A percentile compares a stretch with the other conserved stretches of the same genome.
These are phyloP conservation scores for Drosophila sp. DNA, from an alignment of 1,140 invertebrate species.

Conservation along the genomic window DNA sequence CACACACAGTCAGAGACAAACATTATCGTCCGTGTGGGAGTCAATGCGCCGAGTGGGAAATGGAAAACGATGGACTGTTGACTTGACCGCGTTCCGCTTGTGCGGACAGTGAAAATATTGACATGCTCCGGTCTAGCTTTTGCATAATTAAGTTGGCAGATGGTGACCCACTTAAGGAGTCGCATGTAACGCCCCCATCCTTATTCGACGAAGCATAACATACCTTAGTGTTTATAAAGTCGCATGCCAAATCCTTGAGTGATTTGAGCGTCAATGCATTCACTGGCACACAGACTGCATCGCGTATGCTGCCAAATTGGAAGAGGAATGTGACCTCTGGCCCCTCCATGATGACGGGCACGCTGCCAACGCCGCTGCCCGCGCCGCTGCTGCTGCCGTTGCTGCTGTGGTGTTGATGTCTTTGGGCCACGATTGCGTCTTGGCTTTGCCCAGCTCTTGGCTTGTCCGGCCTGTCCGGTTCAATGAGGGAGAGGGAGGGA, in stretches of 20 bases:
- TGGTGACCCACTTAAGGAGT: constrained; percentile 40
- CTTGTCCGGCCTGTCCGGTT: constrained; percentile 5
- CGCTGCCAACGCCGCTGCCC: constrained; percentile 58
- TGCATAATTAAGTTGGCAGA: constrained; percentile 70
- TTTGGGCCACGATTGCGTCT: constrained; percentile 69
- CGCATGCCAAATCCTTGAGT: constrained; percentile 96
- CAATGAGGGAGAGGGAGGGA: background rate
- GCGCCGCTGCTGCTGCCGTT: constrained; percentile 52
- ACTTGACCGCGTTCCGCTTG: constrained; percentile 59
- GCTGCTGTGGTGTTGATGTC: constrained; percentile 51
- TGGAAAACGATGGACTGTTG: constrained; percentile 41
- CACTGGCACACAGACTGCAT: constrained; percentile 93
- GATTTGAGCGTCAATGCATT: constrained; percentile 93
- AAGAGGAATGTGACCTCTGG: constrained; percentile 95
- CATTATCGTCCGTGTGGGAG: background rate
- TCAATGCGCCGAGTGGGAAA: background rate
- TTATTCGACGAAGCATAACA: too few species aligned
- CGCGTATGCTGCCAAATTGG: constrained; percentile 96
- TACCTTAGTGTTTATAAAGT: constrained; percentile 97
- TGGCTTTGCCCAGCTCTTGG: constrained; percentile 21
- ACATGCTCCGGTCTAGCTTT: constrained; percentile 15
- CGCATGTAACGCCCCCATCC: background rate
- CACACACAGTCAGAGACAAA: background rate
- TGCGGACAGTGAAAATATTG: constrained; percentile 47
- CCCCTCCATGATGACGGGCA: constrained; percentile 87